A percentile compares a stretch with the other conserved stretches of the same genome.
These are phyloP conservation scores for Aythya baeri DNA, from an alignment of 2,113 vertebrate genomes.

Conservation along the genomic window DNA sequence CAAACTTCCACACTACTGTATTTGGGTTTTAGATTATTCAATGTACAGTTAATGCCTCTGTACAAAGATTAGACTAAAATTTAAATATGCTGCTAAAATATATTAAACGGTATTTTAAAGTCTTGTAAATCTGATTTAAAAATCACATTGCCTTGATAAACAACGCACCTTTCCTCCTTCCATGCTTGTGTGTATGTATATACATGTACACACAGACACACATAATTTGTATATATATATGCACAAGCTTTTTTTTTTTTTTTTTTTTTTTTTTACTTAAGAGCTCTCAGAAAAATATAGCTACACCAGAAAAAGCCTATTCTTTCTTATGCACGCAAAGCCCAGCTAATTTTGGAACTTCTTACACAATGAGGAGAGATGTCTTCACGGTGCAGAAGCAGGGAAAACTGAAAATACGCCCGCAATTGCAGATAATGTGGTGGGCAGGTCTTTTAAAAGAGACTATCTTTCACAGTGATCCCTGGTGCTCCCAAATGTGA, in stretches of 20 bases:
- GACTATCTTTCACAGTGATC: not conserved
- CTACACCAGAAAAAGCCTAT: not conserved
- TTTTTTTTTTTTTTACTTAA: not conserved
- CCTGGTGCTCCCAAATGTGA: not conserved
- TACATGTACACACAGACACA: no score
- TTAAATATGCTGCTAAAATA: not conserved
- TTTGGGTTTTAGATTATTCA: not conserved
- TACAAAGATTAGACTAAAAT: not conserved
- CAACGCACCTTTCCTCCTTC: not conserved
- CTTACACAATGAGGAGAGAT: not conserved
- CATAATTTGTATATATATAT: no score
- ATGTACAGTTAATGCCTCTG: not conserved
- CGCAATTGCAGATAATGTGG: not conserved
- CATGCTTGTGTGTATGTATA: no score
- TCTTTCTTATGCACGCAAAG: not conserved
- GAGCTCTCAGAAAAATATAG: not conserved
- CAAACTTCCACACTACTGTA: not conserved
- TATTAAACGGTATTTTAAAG: not conserved
- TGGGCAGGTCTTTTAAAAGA: not conserved
- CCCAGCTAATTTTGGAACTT: rapidly evolving
- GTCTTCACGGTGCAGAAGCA: not conserved
- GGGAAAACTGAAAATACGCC: not conserved
- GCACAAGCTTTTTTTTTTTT: not conserved
- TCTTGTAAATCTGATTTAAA: not conserved
- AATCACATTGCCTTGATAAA: not conserved